phyloP scores from a whole-genome alignment of 2,113 vertebrate species.

The Bubo bubo region DNA sequence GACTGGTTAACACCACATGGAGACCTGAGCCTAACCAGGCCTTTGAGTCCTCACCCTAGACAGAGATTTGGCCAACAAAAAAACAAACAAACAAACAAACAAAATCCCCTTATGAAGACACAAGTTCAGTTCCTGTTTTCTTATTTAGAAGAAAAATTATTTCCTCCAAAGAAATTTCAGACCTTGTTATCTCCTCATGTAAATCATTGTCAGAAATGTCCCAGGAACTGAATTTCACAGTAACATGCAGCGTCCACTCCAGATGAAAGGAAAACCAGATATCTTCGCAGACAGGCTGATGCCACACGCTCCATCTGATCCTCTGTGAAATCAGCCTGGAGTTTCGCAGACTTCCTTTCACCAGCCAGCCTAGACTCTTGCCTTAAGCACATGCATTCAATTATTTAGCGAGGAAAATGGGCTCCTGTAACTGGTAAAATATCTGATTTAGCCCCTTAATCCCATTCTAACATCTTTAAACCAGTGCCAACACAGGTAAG shows the following conservation, averaged over 20 bases:
- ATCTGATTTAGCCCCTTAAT: slow-evolving; percentile 28
- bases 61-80: background rate
- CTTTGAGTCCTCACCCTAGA: background rate
- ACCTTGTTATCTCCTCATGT: background rate
- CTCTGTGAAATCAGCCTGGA: background rate
- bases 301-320: background rate
- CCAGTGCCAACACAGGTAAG: slow-evolving; percentile 42
- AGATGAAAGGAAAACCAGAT: background rate
- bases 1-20: background rate
- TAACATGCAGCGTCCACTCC: background rate
- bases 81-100: background rate
- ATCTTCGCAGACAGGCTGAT: background rate
- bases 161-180: background rate
- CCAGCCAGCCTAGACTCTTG: background rate
- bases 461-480: slow-evolving; percentile 25
- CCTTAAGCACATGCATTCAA: background rate
- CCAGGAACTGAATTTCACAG: background rate
- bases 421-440: slow-evolving; percentile 43
- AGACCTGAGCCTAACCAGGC: background rate
- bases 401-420: slow-evolving; percentile 25
- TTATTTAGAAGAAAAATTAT: background rate
- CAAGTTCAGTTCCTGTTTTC: background rate
- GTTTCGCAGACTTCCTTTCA: background rate
- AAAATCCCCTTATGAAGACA: background rate
- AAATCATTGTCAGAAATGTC: background rate